Conservation (phyloP, 2,113 vertebrate genomes). For the Galbula dea region DNA sequence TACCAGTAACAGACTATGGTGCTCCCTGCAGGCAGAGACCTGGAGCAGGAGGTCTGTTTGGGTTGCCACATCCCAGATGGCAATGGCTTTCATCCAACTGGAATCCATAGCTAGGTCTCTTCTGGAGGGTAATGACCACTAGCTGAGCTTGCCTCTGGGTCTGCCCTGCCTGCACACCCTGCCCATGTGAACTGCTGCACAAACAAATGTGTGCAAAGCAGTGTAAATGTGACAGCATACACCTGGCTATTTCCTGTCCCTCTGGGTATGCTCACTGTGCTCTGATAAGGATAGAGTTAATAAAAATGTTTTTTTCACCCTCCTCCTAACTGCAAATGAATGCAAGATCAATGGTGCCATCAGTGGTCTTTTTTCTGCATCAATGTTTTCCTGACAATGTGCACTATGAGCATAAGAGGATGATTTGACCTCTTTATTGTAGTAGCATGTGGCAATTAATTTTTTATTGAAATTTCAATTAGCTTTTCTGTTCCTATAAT, state of each 20-base stretch:
- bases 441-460: constrained; percentile 70
- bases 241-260: neutral
- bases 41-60: no score
- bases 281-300: constrained; percentile 20
- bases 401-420: constrained; percentile 21
- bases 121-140: no score
- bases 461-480: constrained; percentile 76
- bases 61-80: no score
- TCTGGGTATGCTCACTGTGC: neutral
- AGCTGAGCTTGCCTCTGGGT: no score
- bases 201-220: neutral
- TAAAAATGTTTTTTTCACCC: constrained; percentile 10
- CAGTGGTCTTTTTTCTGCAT: constrained; percentile 57
- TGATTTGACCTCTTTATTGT: constrained; percentile 70
- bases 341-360: constrained; percentile 32
- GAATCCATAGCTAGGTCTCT: no score
- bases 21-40: no score
- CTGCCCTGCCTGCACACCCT: no score
- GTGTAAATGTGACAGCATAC: neutral
- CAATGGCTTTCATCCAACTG: no score
- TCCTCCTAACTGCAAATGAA: constrained; percentile 25
- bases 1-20: no score
- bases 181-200: neutral
- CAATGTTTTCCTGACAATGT: constrained; percentile 58
- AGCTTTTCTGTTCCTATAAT: constrained; percentile 69